Percentiles rank a stretch among this genome's conserved stretches.
These are phyloP conservation scores for Paelopatides confundens DNA, from an alignment of 53 echinoderm and acorn worm genomes.

Conservation along the genomic window DNA sequence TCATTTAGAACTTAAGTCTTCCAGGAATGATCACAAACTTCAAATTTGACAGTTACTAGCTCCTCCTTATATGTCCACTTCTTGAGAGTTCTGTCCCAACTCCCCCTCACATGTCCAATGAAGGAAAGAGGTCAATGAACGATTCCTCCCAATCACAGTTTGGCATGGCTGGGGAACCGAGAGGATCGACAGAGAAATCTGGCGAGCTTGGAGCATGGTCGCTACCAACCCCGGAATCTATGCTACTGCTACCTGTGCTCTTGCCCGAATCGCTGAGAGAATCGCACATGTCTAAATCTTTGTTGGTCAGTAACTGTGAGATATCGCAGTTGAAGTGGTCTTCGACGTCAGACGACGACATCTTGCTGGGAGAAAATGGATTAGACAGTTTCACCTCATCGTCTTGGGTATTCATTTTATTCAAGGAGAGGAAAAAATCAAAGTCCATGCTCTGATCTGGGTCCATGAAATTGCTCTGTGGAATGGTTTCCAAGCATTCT, in stretches of 20 bases:
- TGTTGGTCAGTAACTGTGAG: conserved; percentile 54
- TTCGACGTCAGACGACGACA: background rate
- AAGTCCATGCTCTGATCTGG: conserved; percentile 7
- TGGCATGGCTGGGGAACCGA: conserved; percentile 62
- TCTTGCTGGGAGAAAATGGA: conserved; percentile 5
- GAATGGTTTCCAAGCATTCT: background rate
- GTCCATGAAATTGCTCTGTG: background rate
- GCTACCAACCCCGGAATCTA: conserved; percentile 64
- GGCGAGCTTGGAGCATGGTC: conserved; percentile 36
- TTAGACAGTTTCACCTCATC: background rate
- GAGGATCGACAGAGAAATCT: conserved; percentile 43
- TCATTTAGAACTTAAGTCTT: background rate
- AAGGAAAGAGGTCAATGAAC: conserved; percentile 92
- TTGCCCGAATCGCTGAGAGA: conserved; percentile 76
- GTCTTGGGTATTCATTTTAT: background rate
- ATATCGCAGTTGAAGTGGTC: conserved; percentile 74
- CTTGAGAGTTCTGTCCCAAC: background rate
- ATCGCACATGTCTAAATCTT: conserved; percentile 62
- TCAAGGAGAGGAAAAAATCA: background rate
- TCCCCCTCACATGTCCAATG: conserved; percentile 62
- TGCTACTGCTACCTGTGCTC: conserved; percentile 68
- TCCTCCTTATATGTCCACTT: background rate
- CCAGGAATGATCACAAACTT: background rate
- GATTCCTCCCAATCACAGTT: conserved; percentile 95
- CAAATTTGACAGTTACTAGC: background rate